A percentile compares a stretch with the other conserved stretches of the same genome.
These are phyloP conservation scores for Oceanodroma tethys DNA, from an alignment of 2,113 vertebrate species.

Conservation along the genomic window DNA sequence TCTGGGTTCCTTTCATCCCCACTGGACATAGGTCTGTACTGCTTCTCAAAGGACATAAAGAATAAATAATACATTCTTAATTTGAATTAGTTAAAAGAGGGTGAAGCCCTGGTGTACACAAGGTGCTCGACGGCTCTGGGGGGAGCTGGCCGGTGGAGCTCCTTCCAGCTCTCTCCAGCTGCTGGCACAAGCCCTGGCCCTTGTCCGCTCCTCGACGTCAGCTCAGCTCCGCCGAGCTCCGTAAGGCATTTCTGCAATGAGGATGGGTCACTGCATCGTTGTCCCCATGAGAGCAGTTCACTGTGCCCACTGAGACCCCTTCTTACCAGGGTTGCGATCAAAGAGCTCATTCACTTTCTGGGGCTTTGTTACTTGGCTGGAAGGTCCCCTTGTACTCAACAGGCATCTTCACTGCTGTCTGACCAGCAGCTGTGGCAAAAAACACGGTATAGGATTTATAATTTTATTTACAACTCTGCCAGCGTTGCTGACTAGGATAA, in stretches of 20 bases:
- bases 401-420: background rate
- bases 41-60: background rate
- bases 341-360: background rate
- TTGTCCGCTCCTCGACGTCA: background rate
- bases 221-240: background rate
- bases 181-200: background rate
- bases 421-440: background rate
- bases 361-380: background rate
- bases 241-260: background rate
- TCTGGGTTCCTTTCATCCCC: background rate
- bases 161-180: background rate
- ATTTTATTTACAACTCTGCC: background rate
- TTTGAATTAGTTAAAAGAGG: background rate
- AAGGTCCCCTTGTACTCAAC: background rate
- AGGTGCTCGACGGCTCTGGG: background rate
- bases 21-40: background rate
- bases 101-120: background rate
- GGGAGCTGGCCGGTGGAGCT: background rate
- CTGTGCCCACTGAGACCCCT: background rate
- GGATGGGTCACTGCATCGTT: conserved; percentile 22
- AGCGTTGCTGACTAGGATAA: background rate
- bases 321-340: background rate
- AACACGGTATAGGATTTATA: background rate
- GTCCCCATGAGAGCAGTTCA: background rate
- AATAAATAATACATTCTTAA: background rate